Evolutionary conservation across 2,797 vertebrate species (phyloP), one percentile per base, ranked within the genome.

Genomic region (Odontamblyopus lacepedii): DNA sequence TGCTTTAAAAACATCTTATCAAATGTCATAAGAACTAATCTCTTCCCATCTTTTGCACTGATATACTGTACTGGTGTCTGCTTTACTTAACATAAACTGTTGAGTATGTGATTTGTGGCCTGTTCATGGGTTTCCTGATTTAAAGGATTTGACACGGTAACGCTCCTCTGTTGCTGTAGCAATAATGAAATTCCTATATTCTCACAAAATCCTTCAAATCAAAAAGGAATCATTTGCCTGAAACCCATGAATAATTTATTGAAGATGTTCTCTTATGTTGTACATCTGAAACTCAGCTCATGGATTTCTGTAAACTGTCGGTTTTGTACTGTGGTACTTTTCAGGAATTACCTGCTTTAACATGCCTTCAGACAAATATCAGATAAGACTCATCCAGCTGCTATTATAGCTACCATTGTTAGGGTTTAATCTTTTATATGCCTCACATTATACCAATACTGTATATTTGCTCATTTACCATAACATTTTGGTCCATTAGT

Each of bases 241-340:
- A 48, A 48, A 48, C 44, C 13, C 44, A 16, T 48, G 44, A 48
- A 15, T 13, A 51, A 50, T 53, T 2, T 32, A 67, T 48, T 0
- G 44, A 16, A 27, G n/a, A 44, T 15, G 6, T 48, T 48, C 38
- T 8, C 38, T 18, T 27, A 26, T 44, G 27, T 19, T 67, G 44
- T 18, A 16, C 35, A 23, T 74, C 65, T 55, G 71, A 67, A 77
- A 70, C 26, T 72, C 26, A 73, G 15, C 0, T 26, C 4, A 38
- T 69, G 7, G 35, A 76, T 59, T 51, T 65, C 35, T 67, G 56
- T 67, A 67, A 73, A 30, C 68, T 19, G 38, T 60, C 74, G 55
- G 60, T 73, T 81, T 80, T 18, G 76, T 35, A 50, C 68, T 78
- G 74, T 80, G 86, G 88, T 90, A 89, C 87, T 41, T 19, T 32